Evolutionary conservation across 2,797 vertebrate genomes (phyloP).

Genomic region (Channallabes apus): DNA sequence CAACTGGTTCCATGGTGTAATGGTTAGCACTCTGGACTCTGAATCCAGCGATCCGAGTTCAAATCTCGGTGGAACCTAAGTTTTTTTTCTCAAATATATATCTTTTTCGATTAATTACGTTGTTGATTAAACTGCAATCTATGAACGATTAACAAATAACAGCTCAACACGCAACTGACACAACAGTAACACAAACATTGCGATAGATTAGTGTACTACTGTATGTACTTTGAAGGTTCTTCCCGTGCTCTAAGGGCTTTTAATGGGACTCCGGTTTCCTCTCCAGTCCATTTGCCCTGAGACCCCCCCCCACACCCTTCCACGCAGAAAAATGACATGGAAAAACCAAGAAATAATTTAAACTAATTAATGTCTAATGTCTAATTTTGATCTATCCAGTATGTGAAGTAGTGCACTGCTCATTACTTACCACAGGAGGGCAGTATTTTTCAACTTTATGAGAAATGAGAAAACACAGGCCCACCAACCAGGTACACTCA

Average conservation of each 20-base stretch:
- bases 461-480: not conserved
- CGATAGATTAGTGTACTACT: no score
- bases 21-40: constrained; percentile 71
- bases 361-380: not conserved
- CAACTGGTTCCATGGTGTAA: constrained; percentile 66
- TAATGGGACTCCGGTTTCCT: no score
- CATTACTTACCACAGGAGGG: constrained; percentile 8
- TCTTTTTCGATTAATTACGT: not conserved
- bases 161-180: not conserved
- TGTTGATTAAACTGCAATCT: not conserved
- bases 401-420: not conserved
- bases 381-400: not conserved
- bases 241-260: not conserved
- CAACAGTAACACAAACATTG: not conserved
- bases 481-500: not conserved
- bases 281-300: no score
- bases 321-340: no score
- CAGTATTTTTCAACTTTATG: constrained; percentile 17
- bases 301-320: no score
- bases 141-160: not conserved
- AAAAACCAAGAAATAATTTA: no score
- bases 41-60: constrained; percentile 71
- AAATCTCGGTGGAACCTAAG: constrained; percentile 66
- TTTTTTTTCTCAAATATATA: not conserved
- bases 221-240: not conserved